Evolutionary conservation across 2,113 vertebrate genomes (phyloP).

Genomic region (Nesoenas mayeri): DNA sequence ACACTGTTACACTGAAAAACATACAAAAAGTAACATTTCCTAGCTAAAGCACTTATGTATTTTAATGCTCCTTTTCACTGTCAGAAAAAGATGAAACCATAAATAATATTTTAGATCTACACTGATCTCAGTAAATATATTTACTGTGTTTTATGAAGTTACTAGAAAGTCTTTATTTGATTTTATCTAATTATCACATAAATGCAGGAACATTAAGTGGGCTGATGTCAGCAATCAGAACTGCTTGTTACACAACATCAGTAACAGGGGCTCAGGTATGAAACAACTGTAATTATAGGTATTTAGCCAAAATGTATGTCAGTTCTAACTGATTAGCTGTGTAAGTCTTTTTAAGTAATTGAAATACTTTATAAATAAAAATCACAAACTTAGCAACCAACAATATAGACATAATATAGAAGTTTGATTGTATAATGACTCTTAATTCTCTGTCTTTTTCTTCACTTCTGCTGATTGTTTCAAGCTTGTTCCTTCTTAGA

Average conservation of each 20-base stretch:
- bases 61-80: neutral
- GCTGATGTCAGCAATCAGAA: constrained; percentile 76
- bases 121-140: constrained; percentile 7
- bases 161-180: constrained; percentile 70
- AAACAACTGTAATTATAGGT: constrained; percentile 78
- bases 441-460: neutral
- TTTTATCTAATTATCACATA: constrained; percentile 73
- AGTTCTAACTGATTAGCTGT: constrained; percentile 72
- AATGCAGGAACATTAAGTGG: constrained; percentile 68
- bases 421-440: neutral
- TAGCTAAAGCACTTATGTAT: neutral
- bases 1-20: neutral
- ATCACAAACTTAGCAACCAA: constrained; percentile 61
- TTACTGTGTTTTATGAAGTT: constrained; percentile 56
- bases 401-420: constrained; percentile 19
- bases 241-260: constrained; percentile 78
- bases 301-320: constrained; percentile 76
- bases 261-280: constrained; percentile 75
- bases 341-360: constrained; percentile 70
- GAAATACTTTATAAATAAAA: constrained; percentile 76
- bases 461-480: neutral
- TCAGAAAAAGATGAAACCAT: constrained; percentile 14
- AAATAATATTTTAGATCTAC: constrained; percentile 26
- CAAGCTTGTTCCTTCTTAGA: neutral
- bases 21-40: neutral